phyloP scores from a whole-genome alignment of 2,888 invertebrate genomes.

The Chymomyza fuscimana region DNA sequence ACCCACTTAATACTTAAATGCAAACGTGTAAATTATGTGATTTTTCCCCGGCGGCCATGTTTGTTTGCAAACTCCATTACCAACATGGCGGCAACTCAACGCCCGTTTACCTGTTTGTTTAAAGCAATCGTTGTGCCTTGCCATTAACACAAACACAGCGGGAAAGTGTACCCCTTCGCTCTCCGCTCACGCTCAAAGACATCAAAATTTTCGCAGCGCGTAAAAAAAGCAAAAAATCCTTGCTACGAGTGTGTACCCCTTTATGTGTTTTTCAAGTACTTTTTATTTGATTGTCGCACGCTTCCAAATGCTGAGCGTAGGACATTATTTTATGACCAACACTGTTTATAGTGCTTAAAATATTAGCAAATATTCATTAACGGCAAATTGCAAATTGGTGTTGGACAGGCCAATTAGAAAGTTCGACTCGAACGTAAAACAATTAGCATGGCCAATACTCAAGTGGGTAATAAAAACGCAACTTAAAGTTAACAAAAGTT shows the following conservation, averaged over 20 bases:
- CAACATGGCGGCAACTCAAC: conserved; percentile 48
- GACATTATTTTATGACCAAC: conserved; percentile 51
- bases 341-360: conserved; percentile 67
- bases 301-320: conserved; percentile 36
- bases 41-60: conserved; percentile 74
- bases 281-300: conserved; percentile 72
- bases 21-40: conserved; percentile 74
- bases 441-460: conserved; percentile 43
- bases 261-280: conserved; percentile 74
- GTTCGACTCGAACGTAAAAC: conserved; percentile 15
- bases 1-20: conserved; percentile 72
- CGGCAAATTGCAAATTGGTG: conserved; percentile 66
- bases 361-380: conserved; percentile 73
- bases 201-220: conserved; percentile 8
- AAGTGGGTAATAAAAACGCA: background rate
- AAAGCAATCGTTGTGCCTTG: conserved; percentile 65
- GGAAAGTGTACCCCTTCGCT: background rate
- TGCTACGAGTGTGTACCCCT: conserved; percentile 48
- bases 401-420: conserved; percentile 50
- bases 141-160: conserved; percentile 51
- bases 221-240: conserved; percentile 18
- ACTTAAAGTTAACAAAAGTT: background rate
- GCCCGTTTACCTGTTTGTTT: conserved; percentile 61
- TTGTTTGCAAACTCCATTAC: conserved; percentile 72
- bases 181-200: no score